Evolutionary conservation across 2,797 vertebrate genomes (phyloP).

Genomic region (Lithobates pipiens): DNA sequence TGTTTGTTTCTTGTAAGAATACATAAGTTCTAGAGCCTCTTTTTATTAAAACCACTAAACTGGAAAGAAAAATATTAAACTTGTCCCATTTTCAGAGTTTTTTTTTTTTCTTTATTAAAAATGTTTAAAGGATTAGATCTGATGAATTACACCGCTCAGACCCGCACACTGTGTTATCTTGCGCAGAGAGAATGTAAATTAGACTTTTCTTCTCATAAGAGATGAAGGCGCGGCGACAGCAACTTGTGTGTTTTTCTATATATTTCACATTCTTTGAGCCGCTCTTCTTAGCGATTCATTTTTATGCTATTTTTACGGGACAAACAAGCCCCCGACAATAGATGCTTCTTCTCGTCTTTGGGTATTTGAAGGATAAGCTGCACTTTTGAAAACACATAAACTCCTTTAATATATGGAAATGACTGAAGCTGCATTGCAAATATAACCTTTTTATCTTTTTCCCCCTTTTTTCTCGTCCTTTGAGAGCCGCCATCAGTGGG

Average conservation of each 20-base stretch:
- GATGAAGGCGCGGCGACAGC: conserved; percentile 52
- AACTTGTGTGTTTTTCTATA: conserved; percentile 59
- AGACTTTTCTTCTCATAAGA: conserved; percentile 60
- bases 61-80: conserved; percentile 62
- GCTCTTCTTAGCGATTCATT: neutral
- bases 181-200: conserved; percentile 62
- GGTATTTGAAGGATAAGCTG: neutral
- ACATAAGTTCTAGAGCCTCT: conserved; percentile 32
- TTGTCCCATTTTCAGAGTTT: conserved; percentile 46
- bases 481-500: neutral
- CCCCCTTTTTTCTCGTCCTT: neutral
- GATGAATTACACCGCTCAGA: conserved; percentile 64
- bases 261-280: neutral
- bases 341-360: neutral
- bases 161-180: conserved; percentile 61
- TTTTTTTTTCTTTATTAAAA: conserved; percentile 47
- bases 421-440: neutral
- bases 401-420: neutral
- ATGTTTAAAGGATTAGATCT: conserved; percentile 64
- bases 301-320: neutral
- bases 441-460: neutral
- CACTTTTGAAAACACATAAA: neutral
- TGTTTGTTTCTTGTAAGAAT: neutral
- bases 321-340: neutral
- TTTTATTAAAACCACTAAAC: conserved; percentile 61